Conservation (phyloP, 2,888 invertebrate genomes). For the Drosophila pseudotalamancana region DNA sequence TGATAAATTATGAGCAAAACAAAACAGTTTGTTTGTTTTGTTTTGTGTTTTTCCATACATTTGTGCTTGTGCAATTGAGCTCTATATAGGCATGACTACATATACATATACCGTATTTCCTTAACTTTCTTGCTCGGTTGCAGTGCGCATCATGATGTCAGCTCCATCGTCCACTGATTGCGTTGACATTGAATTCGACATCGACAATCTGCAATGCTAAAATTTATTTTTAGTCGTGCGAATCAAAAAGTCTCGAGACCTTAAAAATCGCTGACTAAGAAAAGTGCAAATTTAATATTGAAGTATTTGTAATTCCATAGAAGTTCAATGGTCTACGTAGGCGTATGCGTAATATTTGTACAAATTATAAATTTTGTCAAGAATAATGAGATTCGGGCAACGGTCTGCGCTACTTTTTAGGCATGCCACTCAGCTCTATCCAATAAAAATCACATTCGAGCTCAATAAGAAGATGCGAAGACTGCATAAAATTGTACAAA, state of each 20-base stretch:
- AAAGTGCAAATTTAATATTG: conserved; percentile 4
- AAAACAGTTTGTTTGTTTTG: conserved; percentile 54
- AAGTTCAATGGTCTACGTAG: conserved; percentile 5
- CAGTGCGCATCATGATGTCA: conserved; percentile 62
- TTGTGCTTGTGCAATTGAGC: conserved; percentile 42
- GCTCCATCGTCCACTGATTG: conserved; percentile 40
- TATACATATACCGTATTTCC: conserved; percentile 18
- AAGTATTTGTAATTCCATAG: background rate
- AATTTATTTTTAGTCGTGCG: conserved; percentile 31
- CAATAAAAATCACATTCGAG: conserved; percentile 56
- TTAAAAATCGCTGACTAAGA: background rate
- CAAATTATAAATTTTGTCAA: conserved; percentile 14
- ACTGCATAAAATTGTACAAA: conserved; percentile 16
- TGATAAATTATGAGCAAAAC: conserved; percentile 41
- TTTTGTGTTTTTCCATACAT: conserved; percentile 1
- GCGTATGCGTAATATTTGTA: conserved; percentile 45
- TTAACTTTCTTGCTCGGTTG: conserved; percentile 7
- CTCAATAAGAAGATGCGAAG: conserved; percentile 19
- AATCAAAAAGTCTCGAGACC: background rate
- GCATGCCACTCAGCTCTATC: conserved; percentile 45
- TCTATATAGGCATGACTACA: conserved; percentile 19
- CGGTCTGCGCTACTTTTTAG: conserved; percentile 37
- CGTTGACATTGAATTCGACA: conserved; percentile 61
- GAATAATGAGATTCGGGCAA: background rate
- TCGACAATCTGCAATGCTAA: conserved; percentile 19